Percentiles rank a stretch among this genome's conserved stretches.
phyloP scores from a whole-genome alignment of 1,140 invertebrate genomes.

The Drosophila orosa region DNA sequence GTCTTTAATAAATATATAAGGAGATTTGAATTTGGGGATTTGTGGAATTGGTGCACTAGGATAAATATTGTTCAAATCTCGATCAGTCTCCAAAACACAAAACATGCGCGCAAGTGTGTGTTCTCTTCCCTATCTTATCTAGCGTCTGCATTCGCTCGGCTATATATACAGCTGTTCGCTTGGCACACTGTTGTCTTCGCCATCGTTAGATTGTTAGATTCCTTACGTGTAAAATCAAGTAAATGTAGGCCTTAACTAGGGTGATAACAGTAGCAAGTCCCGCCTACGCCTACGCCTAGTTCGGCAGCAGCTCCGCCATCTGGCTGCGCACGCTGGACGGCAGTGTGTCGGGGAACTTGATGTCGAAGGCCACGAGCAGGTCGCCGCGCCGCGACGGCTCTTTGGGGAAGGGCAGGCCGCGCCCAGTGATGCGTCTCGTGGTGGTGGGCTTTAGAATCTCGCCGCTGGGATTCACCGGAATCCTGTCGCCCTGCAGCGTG shows the following conservation, averaged over 20 bases:
- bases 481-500: conserved; percentile 90
- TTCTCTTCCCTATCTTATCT: conserved; percentile 42
- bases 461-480: conserved; percentile 88
- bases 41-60: conserved; percentile 34
- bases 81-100: conserved; percentile 67
- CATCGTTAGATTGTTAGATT: conserved; percentile 7
- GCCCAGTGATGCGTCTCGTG: conserved; percentile 90
- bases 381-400: conserved; percentile 92
- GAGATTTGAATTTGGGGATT: conserved; percentile 18
- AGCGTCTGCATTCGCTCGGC: conserved; percentile 22
- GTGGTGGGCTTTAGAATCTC: conserved; percentile 94
- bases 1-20: conserved; percentile 28
- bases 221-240: conserved; percentile 42
- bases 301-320: conserved; percentile 89
- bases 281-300: conserved; percentile 52
- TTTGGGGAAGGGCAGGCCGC: conserved; percentile 95
- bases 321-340: conserved; percentile 89
- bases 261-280: conserved; percentile 27
- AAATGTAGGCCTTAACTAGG: conserved; percentile 43
- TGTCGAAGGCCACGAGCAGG: conserved; percentile 94
- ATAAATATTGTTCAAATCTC: conserved; percentile 28
- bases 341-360: conserved; percentile 93
- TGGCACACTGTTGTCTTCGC: conserved; percentile 33
- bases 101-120: conserved; percentile 24
- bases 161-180: conserved; percentile 50